These are phyloP conservation scores for Chaitophorus viminalis DNA, from an alignment of 2,888 invertebrate species.

Conservation along the genomic window DNA sequence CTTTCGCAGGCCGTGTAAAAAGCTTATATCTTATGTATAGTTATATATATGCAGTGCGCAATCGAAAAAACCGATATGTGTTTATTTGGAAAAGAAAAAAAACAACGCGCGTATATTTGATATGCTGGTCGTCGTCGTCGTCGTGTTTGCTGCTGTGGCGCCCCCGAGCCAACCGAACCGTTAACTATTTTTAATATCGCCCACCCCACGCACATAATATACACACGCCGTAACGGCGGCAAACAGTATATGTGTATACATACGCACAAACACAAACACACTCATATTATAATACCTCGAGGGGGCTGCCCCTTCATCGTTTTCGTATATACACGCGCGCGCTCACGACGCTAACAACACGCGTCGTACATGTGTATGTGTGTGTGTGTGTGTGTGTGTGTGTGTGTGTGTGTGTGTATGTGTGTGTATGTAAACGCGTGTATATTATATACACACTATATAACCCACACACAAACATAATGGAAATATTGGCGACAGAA, in stretches of 20 bases:
- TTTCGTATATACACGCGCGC: not conserved
- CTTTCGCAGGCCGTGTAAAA: not conserved
- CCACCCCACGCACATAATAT: not conserved
- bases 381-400: not conserved
- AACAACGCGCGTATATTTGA: not conserved
- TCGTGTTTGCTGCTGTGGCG: slow-evolving; percentile 13
- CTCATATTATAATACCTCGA: slow-evolving; percentile 37
- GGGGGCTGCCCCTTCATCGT: slow-evolving; percentile 28
- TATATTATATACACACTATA: slow-evolving; percentile 6
- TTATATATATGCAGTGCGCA: no score
- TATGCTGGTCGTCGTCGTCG: not conserved
- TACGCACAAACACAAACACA: not conserved
- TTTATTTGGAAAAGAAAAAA: not conserved
- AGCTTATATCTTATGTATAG: no score
- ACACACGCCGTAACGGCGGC: not conserved
- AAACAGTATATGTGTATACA: not conserved
- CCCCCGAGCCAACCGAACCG: slow-evolving; percentile 46
- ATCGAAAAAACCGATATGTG: not conserved
- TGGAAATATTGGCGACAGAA: slow-evolving; percentile 63
- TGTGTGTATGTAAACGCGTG: not conserved
- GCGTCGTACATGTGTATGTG: not conserved
- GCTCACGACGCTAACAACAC: not conserved
- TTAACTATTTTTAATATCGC: slow-evolving; percentile 53
- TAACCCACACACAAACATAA: slow-evolving; percentile 59
- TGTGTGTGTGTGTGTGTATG: not conserved